These are phyloP conservation scores for Lepidocyrtoides sp. DNA, from an alignment of 2,888 invertebrate genomes.

Conservation along the genomic window DNA sequence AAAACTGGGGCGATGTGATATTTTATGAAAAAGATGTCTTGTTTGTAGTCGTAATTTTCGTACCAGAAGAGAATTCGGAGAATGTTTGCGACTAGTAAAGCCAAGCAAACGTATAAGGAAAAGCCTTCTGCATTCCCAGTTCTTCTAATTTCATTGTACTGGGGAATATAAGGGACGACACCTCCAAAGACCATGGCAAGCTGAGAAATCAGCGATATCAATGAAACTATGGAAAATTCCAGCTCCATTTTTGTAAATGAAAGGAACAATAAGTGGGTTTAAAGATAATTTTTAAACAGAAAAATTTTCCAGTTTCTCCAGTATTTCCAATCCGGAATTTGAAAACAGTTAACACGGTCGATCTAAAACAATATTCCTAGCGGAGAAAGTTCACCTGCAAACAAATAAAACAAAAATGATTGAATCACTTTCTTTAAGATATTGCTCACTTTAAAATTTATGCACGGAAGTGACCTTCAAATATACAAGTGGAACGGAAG, in stretches of 20 bases:
- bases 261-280: neutral
- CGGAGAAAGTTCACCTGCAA: neutral
- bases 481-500: slow-evolving; percentile 46
- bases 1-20: slow-evolving; percentile 14
- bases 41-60: slow-evolving; percentile 86
- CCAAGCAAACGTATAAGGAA: slow-evolving; percentile 98
- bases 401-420: neutral
- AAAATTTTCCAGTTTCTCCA: neutral
- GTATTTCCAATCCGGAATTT: neutral
- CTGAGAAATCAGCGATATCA: slow-evolving; percentile 93
- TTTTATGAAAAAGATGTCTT: neutral
- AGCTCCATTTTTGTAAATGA: slow-evolving; percentile 80
- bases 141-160: slow-evolving; percentile 95
- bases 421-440: neutral
- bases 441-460: neutral
- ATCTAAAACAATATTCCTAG: neutral
- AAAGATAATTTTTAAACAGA: neutral
- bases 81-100: slow-evolving; percentile 97
- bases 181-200: slow-evolving; percentile 98
- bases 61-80: slow-evolving; percentile 99
- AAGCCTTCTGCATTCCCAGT: slow-evolving; percentile 98
- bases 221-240: slow-evolving; percentile 89
- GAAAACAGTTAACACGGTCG: neutral
- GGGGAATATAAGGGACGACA: slow-evolving; percentile 98
- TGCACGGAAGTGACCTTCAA: slow-evolving; percentile 22